Percentiles rank a stretch among this genome's conserved stretches.
Evolutionary conservation across 2,113 vertebrate species (phyloP).

Genomic region (Suricata suricatta): DNA sequence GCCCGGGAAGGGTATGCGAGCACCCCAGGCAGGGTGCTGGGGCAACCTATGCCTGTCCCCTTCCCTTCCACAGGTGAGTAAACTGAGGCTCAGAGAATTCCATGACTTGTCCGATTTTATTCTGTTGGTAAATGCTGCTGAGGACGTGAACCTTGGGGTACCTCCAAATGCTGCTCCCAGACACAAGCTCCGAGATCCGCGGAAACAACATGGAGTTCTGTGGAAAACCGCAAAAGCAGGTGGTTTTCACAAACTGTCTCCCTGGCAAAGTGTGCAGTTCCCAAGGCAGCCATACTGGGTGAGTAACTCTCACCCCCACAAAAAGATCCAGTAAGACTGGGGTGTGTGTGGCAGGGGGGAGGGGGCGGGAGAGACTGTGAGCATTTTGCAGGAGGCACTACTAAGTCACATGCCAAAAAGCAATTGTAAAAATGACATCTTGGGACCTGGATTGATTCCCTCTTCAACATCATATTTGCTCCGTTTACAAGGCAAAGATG

Average conservation of each 20-base stretch:
- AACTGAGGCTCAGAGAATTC: background rate
- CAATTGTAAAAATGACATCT: slow-evolving; percentile 65
- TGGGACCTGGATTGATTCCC: slow-evolving; percentile 78
- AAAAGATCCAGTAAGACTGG: background rate
- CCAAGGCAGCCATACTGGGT: background rate
- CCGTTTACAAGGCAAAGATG: slow-evolving; percentile 79
- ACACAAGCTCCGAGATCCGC: background rate
- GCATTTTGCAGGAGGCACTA: background rate
- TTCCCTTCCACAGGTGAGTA: background rate
- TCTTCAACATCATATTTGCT: slow-evolving; percentile 78
- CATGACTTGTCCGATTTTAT: background rate
- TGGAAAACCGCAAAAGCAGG: background rate
- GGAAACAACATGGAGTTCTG: background rate
- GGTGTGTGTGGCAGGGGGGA: background rate
- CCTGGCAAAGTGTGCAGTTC: background rate
- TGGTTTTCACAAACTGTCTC: background rate
- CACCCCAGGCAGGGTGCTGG: background rate
- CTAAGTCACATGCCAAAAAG: slow-evolving; percentile 66
- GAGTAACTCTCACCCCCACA: background rate
- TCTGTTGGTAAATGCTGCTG: background rate
- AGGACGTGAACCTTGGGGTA: background rate
- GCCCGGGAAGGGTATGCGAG: accelerated
- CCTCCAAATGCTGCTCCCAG: background rate
- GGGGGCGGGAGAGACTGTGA: background rate
- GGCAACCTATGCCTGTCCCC: too few relatives aligned